Evolutionary conservation across 2,888 invertebrate genomes (phyloP), one percentile per base, ranked within the genome.

Genomic region (Amphipoea lucens): DNA sequence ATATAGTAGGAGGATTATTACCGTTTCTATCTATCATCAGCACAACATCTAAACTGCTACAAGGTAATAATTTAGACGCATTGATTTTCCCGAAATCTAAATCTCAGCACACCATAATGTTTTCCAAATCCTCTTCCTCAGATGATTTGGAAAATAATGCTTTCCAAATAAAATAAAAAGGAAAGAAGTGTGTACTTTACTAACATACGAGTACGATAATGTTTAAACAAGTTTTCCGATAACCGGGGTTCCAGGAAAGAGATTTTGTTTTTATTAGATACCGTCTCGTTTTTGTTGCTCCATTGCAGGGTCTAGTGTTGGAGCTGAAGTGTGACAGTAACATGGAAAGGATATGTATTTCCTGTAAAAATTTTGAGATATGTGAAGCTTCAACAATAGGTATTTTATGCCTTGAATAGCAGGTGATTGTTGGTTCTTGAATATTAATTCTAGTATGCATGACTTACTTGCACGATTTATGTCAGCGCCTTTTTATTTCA

Each of bases 401-500:
- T 45, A 36, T 66, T 65, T 77, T 54, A 76, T 36, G 23, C n/a
- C 36, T 20, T 60, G n/a, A 66, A 51, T n/a, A 48, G 4, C 48
- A 29, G 12, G 40, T 60, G 68, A 62, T 23, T 75, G 14, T 63
- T 3, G 14, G 4, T 40, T 36, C n/a, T 48, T 63, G 42, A 42
- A 48, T n/a, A 57, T 74, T 29, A 29, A 29, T 70, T 23, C 20
- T 29, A 14, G 14, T 54, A n/a, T 7, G 14, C 5, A 12, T 0
- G 20, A 54, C 3, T 45, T 29, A 12, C 3, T 14, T 42, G 20
- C 42, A 23, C 6, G 3, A 5, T 48, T 48, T 48, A n/a, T 11
- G 1, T 40, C 9, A 17, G 4, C 12, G 29, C 42, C 20, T 63
- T 11, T 17, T 12, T 20, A 45, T 51, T 51, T n/a, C 5, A 40